phyloP scores from a whole-genome alignment of 2,888 invertebrate genomes.

The Euproctis similis region DNA sequence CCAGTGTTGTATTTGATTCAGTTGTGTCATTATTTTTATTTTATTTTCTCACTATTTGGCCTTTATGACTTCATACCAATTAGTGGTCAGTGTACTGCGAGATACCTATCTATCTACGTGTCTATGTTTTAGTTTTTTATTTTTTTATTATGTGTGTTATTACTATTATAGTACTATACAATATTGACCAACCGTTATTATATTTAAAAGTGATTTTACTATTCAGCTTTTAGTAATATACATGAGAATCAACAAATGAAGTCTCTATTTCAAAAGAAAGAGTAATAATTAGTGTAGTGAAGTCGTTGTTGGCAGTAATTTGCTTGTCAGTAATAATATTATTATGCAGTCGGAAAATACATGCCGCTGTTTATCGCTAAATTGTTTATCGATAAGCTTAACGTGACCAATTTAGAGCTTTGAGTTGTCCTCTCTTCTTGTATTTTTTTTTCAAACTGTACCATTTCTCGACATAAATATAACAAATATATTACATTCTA shows the following conservation, averaged over 20 bases:
- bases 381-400: conserved; percentile 63
- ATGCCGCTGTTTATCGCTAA: conserved; percentile 51
- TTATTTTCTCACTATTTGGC: conserved; percentile 25
- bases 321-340: too few species aligned
- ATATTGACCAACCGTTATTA: too few species aligned
- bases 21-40: conserved; percentile 22
- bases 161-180: neutral
- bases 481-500: conserved; percentile 42
- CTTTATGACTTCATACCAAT: conserved; percentile 24
- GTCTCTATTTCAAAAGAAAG: conserved; percentile 9
- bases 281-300: conserved; percentile 24
- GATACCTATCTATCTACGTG: conserved; percentile 20
- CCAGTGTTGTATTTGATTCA: conserved; percentile 51
- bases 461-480: conserved; percentile 57
- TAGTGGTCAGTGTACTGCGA: conserved; percentile 20
- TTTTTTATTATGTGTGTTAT: conserved; percentile 8
- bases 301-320: conserved; percentile 40
- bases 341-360: conserved; percentile 36
- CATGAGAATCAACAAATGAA: conserved; percentile 15
- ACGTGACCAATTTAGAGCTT: conserved; percentile 72
- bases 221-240: conserved; percentile 23
- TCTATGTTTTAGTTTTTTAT: conserved; percentile 8
- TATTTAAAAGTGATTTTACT: conserved; percentile 10
- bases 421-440: conserved; percentile 64
- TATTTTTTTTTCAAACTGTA: conserved; percentile 64